Evolutionary conservation across 1,140 invertebrate genomes (phyloP), one percentile per base, ranked within the genome.

Genomic region (Caenorhabditis remanei): DNA sequence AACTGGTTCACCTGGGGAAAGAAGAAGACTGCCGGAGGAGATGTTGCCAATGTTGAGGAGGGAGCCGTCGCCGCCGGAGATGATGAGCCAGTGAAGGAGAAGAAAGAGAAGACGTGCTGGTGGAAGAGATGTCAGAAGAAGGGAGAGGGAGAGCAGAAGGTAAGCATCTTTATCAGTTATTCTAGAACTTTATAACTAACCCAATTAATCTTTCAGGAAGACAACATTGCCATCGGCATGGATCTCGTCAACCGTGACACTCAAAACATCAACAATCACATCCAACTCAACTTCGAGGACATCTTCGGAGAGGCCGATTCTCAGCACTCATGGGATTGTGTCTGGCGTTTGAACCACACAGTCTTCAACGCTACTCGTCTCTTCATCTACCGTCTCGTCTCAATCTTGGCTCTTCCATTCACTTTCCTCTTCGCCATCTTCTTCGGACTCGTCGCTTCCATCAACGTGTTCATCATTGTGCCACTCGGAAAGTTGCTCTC

Each of bases 221-320:
- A 79, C 71, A 48, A 83, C 71, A 88, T 65, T 41, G 40, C 55
- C 84, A 88, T 88, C 58, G 87, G 87, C 46, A 65, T 87, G 41
- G 65, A 88, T 48, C 43, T 88, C 13, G 87, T 88, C 56, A 56
- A 88, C 53, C 55, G 87, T 19, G 87, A 88, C 56, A 21, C 43
- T 32, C 65, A 87, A 2, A 48, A n/a, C 40, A 67, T 88, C 58
- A 87, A 87, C 87, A 85, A 87, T 16, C 85, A 88, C 56, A 79
- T 88, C 56, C 40, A 86, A n/a, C 50, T 87, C 50, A 56, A 32
- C 85, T 94, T 94, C 88, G 94, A 94, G 87, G 94, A 94, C 89
- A 90, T 94, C 24, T 88, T 94, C 19, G 94, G 93, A 3, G 94
- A 94, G 87, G 93, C 94, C 14, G 93, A 93, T 43, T 91, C 91